Evolutionary conservation across 2,113 vertebrate genomes (phyloP), one percentile per base, ranked within the genome.

Genomic region (Caranx melampygus): DNA sequence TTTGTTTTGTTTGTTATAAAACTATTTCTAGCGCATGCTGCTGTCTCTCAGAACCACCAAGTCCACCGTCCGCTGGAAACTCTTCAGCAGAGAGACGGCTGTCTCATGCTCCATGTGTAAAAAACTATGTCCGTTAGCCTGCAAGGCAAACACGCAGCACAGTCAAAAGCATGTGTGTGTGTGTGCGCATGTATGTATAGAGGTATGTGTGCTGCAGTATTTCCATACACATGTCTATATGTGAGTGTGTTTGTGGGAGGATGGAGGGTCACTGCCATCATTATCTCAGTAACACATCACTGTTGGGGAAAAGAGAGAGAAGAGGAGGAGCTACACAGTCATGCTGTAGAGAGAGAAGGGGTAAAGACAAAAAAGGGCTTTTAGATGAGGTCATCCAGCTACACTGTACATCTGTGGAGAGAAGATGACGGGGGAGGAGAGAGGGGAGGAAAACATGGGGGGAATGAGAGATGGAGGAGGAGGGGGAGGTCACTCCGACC

Each of bases 81-180:
- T 99, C 98, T 99, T 99, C 96, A 99, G 96, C 79, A 99, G 96
- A 92, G 97, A 95, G 84, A 99, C 98, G 89, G 98, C 98, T 78
- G 97, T 97, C 94, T 99, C 97, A 21, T 99, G 98, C 95, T 99
- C 97, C 96, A 98, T 96, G 94, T 99, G 97, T 92, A 97, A 96
- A 97, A 99, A 99, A 95, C 96, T 99, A 96, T 99, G 98, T 94
- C 98, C 98, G 5, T 99, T 99, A 78, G 96, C 98, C 98, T 99
- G 97, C 67, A 96, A 96, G 60, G 95, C 90, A 97, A 91, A 94
- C 90, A 95, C 64, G 85, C 89, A 92, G 87, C 84, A 94, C 76
- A 71, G 88, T 93, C 92, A 94, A 87, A 90, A 94, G 93, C 91
- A 92, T 89, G 89, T 90, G 87, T 89, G 81, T 80, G 75, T 71